Evolutionary conservation across 2,888 invertebrate genomes (phyloP).

Genomic region (Eulithis testata): DNA sequence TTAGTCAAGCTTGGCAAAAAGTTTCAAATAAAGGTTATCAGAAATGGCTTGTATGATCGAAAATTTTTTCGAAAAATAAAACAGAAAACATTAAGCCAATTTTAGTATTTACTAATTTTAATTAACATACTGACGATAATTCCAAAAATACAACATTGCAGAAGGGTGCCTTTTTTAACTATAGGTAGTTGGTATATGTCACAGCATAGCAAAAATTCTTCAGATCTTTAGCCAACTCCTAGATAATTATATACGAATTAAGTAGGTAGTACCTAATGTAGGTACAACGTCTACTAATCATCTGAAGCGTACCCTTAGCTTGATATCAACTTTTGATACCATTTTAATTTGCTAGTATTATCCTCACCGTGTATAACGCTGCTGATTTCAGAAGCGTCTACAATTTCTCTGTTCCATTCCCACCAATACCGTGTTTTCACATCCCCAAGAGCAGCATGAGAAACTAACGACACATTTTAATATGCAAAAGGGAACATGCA

Average conservation of each 20-base stretch:
- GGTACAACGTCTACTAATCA: background rate
- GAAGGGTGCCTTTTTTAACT: too few species aligned
- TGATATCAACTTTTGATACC: slow-evolving; percentile 11
- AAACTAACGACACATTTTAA: slow-evolving; percentile 37
- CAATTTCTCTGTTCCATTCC: slow-evolving; percentile 11
- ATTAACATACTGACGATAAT: too few species aligned
- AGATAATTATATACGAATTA: too few species aligned
- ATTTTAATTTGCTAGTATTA: slow-evolving; percentile 14
- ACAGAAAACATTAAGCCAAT: too few species aligned
- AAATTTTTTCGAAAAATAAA: too few species aligned
- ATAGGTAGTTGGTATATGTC: too few species aligned
- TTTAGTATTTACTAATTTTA: too few species aligned
- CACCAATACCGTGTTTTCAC: slow-evolving; percentile 22
- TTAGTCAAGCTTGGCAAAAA: slow-evolving; percentile 15
- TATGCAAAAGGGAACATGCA: slow-evolving; percentile 34
- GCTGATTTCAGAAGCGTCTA: slow-evolving; percentile 5
- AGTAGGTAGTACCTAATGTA: too few species aligned
- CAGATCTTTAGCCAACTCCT: too few species aligned
- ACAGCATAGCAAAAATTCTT: too few species aligned
- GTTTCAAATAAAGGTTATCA: background rate
- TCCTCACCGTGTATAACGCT: slow-evolving; percentile 8
- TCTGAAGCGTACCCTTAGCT: background rate
- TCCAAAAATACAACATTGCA: too few species aligned
- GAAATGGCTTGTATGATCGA: background rate
- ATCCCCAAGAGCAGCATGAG: slow-evolving; percentile 19